phyloP scores from a whole-genome alignment of 2,797 vertebrate species.

The Neomorphus geoffroyi region DNA sequence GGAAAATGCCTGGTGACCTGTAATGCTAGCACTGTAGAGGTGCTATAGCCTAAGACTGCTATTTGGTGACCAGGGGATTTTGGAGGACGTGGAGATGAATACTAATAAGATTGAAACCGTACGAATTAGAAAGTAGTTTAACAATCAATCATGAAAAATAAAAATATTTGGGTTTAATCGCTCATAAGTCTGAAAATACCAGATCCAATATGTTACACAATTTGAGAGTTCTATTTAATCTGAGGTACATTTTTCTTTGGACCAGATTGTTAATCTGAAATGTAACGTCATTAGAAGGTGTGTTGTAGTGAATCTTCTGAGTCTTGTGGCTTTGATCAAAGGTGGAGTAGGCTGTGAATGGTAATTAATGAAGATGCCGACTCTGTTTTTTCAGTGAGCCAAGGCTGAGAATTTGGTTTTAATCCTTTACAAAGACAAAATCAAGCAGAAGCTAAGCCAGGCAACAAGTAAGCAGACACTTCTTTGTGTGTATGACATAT shows the following conservation, averaged over 20 bases:
- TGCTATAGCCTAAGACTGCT: constrained; percentile 8
- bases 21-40: constrained; percentile 16
- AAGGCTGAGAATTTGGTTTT: constrained; percentile 33
- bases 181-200: background rate
- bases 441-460: background rate
- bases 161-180: background rate
- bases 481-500: background rate
- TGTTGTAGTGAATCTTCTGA: background rate
- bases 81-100: background rate
- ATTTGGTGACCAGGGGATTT: background rate
- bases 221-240: background rate
- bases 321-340: background rate
- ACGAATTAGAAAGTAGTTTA: background rate
- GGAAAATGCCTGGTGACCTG: constrained; percentile 37
- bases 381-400: background rate
- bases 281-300: background rate
- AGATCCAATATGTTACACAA: background rate
- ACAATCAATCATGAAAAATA: background rate
- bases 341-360: background rate
- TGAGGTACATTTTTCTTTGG: background rate
- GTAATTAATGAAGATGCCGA: background rate
- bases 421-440: background rate
- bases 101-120: background rate
- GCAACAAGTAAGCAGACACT: background rate
- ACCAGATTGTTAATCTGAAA: background rate